A percentile compares a stretch with the other conserved stretches of the same genome.
Evolutionary conservation across 2,888 invertebrate species (phyloP).

Genomic region (Monoplex corrugatus): DNA sequence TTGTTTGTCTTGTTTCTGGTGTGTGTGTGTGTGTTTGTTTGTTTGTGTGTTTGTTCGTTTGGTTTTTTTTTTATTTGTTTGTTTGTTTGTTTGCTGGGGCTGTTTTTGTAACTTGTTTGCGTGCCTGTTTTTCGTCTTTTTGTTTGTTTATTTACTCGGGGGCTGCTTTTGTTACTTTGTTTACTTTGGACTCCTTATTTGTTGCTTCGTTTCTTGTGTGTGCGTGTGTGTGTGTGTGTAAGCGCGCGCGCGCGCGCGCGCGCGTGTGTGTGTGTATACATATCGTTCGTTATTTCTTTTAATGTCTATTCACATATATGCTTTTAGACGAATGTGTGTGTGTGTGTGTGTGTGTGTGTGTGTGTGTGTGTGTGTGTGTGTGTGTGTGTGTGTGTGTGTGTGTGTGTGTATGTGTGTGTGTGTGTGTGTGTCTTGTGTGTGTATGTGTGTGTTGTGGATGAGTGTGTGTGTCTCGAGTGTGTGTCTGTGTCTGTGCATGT

Average conservation of each 20-base stretch:
- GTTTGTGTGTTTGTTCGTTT: background rate
- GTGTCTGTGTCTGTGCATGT: no score
- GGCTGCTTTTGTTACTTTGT: no score
- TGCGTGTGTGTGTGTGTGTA: background rate
- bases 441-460: background rate
- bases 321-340: no score
- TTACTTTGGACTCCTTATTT: background rate
- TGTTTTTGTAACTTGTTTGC: no score
- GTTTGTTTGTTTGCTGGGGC: background rate
- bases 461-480: no score
- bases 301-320: no score
- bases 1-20: background rate
- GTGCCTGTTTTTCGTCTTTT: no score
- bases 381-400: background rate
- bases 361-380: slow-evolving; percentile 17
- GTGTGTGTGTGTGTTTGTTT: background rate
- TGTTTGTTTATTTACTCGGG: no score
- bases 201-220: background rate
- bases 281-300: no score
- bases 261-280: no score
- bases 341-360: slow-evolving; percentile 11
- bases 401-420: background rate
- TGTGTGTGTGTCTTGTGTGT: background rate
- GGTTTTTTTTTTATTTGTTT: background rate
- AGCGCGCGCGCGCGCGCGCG: no score